Conservation (phyloP, 2,888 invertebrate genomes). For the Cerastis leucographa region DNA sequence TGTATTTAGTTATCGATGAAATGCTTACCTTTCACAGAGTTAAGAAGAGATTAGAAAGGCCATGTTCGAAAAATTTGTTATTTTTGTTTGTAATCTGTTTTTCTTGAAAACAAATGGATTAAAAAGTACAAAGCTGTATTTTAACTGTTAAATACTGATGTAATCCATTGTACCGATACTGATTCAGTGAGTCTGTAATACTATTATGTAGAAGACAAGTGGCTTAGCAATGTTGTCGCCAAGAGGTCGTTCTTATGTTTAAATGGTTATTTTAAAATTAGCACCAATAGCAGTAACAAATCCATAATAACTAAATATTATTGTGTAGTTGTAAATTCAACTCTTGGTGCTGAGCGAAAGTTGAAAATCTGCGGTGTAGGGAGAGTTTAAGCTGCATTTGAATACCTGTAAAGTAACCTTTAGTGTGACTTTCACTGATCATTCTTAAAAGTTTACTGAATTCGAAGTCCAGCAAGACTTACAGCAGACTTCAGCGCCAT, state of each 20-base stretch:
- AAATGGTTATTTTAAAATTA: not conserved
- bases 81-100: constrained; percentile 30
- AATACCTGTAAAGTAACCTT: not conserved
- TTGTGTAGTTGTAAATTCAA: not conserved
- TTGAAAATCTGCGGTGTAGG: not conserved
- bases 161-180: constrained; percentile 20
- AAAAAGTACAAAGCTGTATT: constrained; percentile 15
- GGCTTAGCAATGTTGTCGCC: constrained; percentile 6
- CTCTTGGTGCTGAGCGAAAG: not conserved
- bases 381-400: not conserved
- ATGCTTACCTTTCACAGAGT: constrained; percentile 71
- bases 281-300: not conserved
- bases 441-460: not conserved
- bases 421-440: not conserved
- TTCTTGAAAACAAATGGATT: constrained; percentile 39
- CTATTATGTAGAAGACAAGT: constrained; percentile 10
- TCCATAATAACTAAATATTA: not conserved
- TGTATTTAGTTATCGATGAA: constrained; percentile 88
- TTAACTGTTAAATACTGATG: constrained; percentile 27
- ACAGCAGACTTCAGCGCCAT: no score
- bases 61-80: constrained; percentile 4
- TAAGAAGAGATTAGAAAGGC: constrained; percentile 65
- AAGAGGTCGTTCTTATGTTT: not conserved
- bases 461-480: rapidly evolving
- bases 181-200: not conserved